Evolutionary conservation across 2,888 invertebrate genomes (phyloP), one percentile per base, ranked within the genome.

Genomic region (Drosophila vallismaia): DNA sequence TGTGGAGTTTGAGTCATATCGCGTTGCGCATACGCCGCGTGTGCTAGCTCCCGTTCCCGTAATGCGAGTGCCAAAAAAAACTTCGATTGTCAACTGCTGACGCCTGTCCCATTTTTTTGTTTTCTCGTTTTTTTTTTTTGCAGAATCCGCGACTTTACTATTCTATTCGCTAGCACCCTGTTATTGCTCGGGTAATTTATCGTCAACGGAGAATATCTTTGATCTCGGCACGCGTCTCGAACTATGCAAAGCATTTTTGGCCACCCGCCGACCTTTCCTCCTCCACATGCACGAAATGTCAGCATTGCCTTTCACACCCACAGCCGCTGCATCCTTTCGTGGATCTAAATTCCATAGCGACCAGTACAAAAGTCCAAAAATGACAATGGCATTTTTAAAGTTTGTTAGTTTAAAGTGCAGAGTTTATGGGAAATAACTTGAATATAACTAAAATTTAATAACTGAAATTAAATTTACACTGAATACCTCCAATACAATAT

Each of bases 161-260:
- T 26, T 31, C 33, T 6, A 14, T 12, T 49, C 28, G 12, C 33
- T 33, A 67, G 58, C 29, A 54, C 8, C 50, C 51, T 69, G 74
- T 74, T 85, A 82, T 82, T 77, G 74, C 83, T 55, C 86, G 83
- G 78, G 72, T 71, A 67, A 80, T 82, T 83, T 77, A 86, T 71
- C 80, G 76, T 67, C 62, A 67, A 67, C 19, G 68, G 70, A 74
- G 55, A 70, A 60, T 57, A 62, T 56, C 79, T 83, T 86, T 84
- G 78, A 83, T 84, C 85, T 75, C 66, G 54, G 40, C 68, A 69
- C 64, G 59, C 64, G 58, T 68, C 67, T 50, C 52, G 44, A 60
- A 66, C 68, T 64, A 79, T 77, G 83, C 73, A 76, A 83, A 75
- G 59, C 58, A 76, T 84, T 86, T 86, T 59, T 29, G 67, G 31